These are phyloP conservation scores for Drosophila elegans DNA, from an alignment of 1,140 invertebrate species.

Conservation along the genomic window DNA sequence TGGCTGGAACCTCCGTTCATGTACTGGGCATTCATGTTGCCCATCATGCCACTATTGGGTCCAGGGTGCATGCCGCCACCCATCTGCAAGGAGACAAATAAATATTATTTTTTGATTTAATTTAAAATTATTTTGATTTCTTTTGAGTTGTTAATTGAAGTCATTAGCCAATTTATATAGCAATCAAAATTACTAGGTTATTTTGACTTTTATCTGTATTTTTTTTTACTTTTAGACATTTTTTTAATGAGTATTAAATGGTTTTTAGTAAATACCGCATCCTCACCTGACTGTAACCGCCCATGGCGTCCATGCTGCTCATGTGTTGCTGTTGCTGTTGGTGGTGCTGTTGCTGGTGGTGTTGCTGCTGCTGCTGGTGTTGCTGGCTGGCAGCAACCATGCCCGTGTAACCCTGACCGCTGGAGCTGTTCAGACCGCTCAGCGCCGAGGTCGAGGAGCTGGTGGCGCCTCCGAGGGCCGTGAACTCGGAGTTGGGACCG, in stretches of 20 bases:
- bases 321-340: slow-evolving; percentile 62
- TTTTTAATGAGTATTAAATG: no score
- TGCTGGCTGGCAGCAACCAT: slow-evolving; percentile 71
- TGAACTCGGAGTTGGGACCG: slow-evolving; percentile 82
- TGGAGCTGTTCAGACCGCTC: slow-evolving; percentile 63
- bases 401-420: slow-evolving; percentile 65
- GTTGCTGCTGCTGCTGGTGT: slow-evolving; percentile 48
- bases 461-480: slow-evolving; percentile 52
- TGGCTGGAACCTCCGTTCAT: slow-evolving; percentile 72
- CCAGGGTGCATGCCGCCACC: slow-evolving; percentile 75
- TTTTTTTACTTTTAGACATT: neutral
- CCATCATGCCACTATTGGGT: slow-evolving; percentile 68
- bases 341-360: slow-evolving; percentile 41
- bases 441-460: slow-evolving; percentile 47
- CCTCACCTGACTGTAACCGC: slow-evolving; percentile 80
- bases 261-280: neutral
- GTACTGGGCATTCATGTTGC: slow-evolving; percentile 81
- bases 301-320: slow-evolving; percentile 81
- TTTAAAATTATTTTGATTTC: no score
- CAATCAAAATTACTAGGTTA: no score
- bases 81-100: slow-evolving; percentile 55
- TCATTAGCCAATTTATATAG: no score
- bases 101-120: no score
- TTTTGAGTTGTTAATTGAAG: no score
- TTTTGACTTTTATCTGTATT: no score